Evolutionary conservation across 2,888 invertebrate genomes (phyloP), one percentile per base, ranked within the genome.

Genomic region (Dicranocentrus wangi): DNA sequence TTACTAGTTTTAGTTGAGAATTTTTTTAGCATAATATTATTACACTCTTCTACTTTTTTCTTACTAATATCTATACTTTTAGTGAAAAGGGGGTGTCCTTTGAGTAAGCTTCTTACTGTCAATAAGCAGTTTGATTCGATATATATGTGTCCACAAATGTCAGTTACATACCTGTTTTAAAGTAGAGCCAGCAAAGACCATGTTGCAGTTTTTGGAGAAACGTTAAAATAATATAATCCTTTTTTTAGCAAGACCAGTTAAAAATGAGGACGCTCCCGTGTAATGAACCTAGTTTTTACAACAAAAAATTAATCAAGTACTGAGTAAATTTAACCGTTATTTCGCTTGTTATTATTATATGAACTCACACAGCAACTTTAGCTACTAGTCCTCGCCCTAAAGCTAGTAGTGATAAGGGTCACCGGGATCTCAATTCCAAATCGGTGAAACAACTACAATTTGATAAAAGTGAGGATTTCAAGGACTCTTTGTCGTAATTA

Each of bases 401-500:
- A 86, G 83, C 86, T 86, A 86, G 86, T 85, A 86, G 86, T 86
- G 86, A 85, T 84, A 86, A 86, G 85, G 85, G 85, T 85, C 85
- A 86, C 84, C 85, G 85, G 85, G 86, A 86, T 85, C 77, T 84
- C 86, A 86, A 84, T 85, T 82, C 85, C 82, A 86, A 85, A 86
- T 84, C 84, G 86, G 85, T 85, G 83, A 86, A 86, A 84, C 85
- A 83, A 81, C 86, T 86, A 65, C 86, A 84, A 81, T 85, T 85
- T 85, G 83, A 85, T 83, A 85, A 86, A 86, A 86, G 86, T 86
- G 86, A 86, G 86, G 85, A 84, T 82, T 85, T 83, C 83, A 85
- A 84, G 82, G 83, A 79, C 81, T 84, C 76, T 81, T 84, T 84
- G 81, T 80, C 78, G 82, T 82, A 82, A 72, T 63, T 77, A 77